A percentile compares a stretch with the other conserved stretches of the same genome.
These are phyloP conservation scores for Labeo rohita DNA, from an alignment of 2,113 vertebrate species.

Conservation along the genomic window DNA sequence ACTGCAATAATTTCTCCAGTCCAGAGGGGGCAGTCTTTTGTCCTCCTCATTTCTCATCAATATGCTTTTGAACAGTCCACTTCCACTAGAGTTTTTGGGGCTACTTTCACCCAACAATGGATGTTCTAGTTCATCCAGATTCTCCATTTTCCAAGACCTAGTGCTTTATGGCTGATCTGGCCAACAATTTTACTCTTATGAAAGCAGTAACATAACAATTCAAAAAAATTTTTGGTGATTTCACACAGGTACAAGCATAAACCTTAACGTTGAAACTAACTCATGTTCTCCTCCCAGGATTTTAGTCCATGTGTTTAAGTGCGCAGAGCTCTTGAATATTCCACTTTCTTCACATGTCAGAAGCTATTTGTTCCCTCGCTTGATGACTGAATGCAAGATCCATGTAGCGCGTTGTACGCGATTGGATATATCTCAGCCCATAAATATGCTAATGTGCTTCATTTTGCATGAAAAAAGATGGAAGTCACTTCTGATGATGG, in stretches of 20 bases:
- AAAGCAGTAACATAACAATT: constrained; percentile 55
- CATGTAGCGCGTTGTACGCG: constrained; percentile 60
- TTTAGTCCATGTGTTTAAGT: constrained; percentile 38
- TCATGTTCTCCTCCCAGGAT: background rate
- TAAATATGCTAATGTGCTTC: constrained; percentile 64
- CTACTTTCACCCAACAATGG: constrained; percentile 73
- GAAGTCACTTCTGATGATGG: constrained; percentile 58
- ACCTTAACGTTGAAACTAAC: constrained; percentile 42
- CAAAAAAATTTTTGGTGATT: constrained; percentile 61
- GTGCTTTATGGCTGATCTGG: constrained; percentile 56
- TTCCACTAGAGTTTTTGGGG: constrained; percentile 56
- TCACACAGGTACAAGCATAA: constrained; percentile 36
- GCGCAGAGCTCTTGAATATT: constrained; percentile 15
- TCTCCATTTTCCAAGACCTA: constrained; percentile 67
- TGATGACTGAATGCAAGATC: constrained; percentile 52
- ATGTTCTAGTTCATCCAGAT: constrained; percentile 76
- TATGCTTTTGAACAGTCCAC: constrained; percentile 67
- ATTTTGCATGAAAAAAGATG: constrained; percentile 53
- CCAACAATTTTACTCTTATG: constrained; percentile 41
- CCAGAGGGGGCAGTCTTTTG: constrained; percentile 68
- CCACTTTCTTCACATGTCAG: constrained; percentile 59
- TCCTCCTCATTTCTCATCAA: constrained; percentile 76
- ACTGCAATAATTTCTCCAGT: constrained; percentile 72
- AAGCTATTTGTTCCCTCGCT: constrained; percentile 56
- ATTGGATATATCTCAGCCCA: constrained; percentile 56